Evolutionary conservation across 2,797 vertebrate genomes (phyloP), one percentile per base, ranked within the genome.

Genomic region (Hydrophis major): DNA sequence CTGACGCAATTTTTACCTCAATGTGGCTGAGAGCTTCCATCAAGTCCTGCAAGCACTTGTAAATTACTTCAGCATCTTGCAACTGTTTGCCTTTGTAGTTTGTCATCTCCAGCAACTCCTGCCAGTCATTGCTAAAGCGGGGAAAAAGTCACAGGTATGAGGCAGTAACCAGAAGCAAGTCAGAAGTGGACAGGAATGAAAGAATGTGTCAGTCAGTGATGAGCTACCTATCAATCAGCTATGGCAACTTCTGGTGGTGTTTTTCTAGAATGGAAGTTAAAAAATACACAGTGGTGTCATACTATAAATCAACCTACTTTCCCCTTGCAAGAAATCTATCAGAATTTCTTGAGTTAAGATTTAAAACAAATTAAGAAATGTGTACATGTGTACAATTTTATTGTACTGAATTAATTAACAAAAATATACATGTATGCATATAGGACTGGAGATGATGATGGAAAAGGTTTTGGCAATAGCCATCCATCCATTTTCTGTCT

Each of bases 31-130:
- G 97, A 3, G 98, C 98, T 63, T 99, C 98, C 1, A 90, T 97
- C 95, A 99, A 97, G 89, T 99, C 98, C 95, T 97, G 97, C 94
- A 97, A 97, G 89, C 97, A 97, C 89, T 95, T 97, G 96, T 98
- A 98, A 95, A 98, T 97, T 0, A 55, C 92, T 92, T 98, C 98
- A 0, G 98, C 97, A 59, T 96, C 97, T 96, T 91, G 95, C 93
- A 99, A 97, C 59, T 37, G 95, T 89, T 96, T 94, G 89, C 98
- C 97, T 90, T 95, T 97, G 87, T 97, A 95, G 86, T 95, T 97
- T 90, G 97, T 97, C 63, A 97, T 94, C 89, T 94, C 95, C 94
- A 97, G 96, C 93, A 99, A 93, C 50, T 98, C 97, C 3, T 98
- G 97, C 99, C 98, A 99, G 92, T 97, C 97, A 88, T 97, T 96